Evolutionary conservation across 2,888 invertebrate species (phyloP), one percentile per base, ranked within the genome.

Genomic region (Troides aeacus): DNA sequence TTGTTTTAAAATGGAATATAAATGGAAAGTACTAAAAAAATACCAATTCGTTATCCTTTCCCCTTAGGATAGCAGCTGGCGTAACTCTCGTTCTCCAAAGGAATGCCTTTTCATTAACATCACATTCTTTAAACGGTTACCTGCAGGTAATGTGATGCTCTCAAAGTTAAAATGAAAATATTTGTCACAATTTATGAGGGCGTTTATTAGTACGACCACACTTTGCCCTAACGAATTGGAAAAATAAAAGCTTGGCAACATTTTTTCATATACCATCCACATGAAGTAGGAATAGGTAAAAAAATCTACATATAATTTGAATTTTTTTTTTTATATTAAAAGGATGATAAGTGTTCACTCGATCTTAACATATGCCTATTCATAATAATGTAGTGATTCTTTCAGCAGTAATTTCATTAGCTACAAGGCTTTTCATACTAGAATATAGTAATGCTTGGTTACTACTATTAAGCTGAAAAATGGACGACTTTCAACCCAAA

Each of bases 91-190:
- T 76, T 68, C 73, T 73, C 69, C 67, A 79, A 58, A 70, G 82
- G 87, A 86, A 88, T 87, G 80, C 79, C 72, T 82, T 53, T 84
- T 87, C 88, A 89, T 88, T 88, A 88, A 80, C 79, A 81, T 81
- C 77, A 74, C 85, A 83, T 85, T 84, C 84, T 84, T 84, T 78
- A 77, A 75, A 78, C 76, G 78, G 75, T 75, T 69, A 62, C 77
- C 78, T 78, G 75, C 78, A 77, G 79, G 78, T 75, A 74, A 74
- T 75, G 74, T 76, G 77, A 86, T 78, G 81, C 78, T 79, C 79
- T 74, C 81, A 78, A 87, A 89, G 82, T 85, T 86, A 84, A 83
- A 88, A 89, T 88, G 82, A 85, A 88, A 89, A 88, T 87, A 84
- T 85, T 86, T 86, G 75, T 73, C 78, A 78, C 78, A 81, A 88